A percentile compares a stretch with the other conserved stretches of the same genome.
These are phyloP conservation scores for Andrena hattorfiana DNA, from an alignment of 2,888 invertebrate species.

Conservation along the genomic window DNA sequence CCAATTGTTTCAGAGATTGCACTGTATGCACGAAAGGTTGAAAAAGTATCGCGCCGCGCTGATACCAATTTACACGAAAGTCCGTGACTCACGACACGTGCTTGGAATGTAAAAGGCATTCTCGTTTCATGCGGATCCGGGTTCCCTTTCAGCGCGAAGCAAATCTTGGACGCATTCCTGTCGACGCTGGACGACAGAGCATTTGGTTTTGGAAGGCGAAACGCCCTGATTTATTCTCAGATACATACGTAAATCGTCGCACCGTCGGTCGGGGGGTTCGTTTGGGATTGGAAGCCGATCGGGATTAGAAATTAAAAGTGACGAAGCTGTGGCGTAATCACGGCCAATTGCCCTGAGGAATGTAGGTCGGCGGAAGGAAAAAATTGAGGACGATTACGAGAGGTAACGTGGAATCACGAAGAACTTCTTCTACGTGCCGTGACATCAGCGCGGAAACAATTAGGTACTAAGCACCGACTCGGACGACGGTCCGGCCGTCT, in stretches of 20 bases:
- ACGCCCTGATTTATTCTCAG: no score
- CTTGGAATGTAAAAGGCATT: not conserved
- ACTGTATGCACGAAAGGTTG: not conserved
- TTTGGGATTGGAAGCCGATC: not conserved
- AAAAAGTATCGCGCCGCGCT: not conserved
- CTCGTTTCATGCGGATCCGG: not conserved
- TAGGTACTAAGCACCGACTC: conserved; percentile 23
- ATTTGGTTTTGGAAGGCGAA: no score
- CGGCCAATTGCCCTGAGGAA: conserved; percentile 33
- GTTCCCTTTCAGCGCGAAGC: not conserved
- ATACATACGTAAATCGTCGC: no score
- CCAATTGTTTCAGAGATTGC: not conserved
- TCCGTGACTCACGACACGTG: not conserved
- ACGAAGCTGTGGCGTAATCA: conserved; percentile 25
- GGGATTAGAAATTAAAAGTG: conserved; percentile 23
- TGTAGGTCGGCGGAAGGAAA: conserved; percentile 67
- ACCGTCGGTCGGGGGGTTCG: no score
- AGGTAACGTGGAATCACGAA: conserved; percentile 23
- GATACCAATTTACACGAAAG: not conserved
- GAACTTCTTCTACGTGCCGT: conserved; percentile 31
- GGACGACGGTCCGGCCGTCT: conserved; percentile 7
- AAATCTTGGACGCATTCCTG: not conserved
- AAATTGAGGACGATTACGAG: conserved; percentile 69
- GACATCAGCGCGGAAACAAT: conserved; percentile 59
- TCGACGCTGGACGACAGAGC: no score